A percentile compares a stretch with the other conserved stretches of the same genome.
Conservation (phyloP, 2,888 invertebrate species). For the Rhamphomyia laevipes region DNA sequence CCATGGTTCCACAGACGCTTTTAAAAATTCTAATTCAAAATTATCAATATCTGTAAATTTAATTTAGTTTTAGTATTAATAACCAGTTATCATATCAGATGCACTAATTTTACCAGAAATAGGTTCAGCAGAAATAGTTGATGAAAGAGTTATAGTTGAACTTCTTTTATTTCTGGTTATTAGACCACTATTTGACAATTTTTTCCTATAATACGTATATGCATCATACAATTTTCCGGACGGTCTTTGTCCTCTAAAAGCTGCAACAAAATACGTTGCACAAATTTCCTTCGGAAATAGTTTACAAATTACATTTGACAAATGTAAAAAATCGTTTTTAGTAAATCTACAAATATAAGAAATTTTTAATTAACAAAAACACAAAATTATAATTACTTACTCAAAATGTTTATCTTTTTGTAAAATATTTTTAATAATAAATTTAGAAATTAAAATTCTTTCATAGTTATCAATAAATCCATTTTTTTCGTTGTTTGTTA, state of each 20-base stretch:
- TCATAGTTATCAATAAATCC: neutral
- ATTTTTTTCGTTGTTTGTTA: neutral
- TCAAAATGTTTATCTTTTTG: neutral
- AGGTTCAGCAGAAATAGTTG: neutral
- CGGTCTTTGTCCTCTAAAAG: constrained; percentile 1
- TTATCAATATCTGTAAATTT: neutral
- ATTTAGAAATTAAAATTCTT: constrained; percentile 3
- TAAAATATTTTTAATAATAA: constrained; percentile 1
- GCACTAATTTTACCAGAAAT: neutral
- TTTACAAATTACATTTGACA: neutral
- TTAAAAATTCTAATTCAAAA: neutral
- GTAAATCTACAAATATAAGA: constrained; percentile 1
- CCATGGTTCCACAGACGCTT: neutral
- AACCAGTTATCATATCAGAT: too few species aligned
- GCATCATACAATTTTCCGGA: constrained; percentile 2
- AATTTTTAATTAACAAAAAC: neutral
- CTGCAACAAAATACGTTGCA: constrained; percentile 1
- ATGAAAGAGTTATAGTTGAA: neutral
- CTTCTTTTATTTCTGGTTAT: neutral
- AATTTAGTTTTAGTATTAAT: too few species aligned
- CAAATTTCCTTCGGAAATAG: neutral
- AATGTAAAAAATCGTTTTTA: constrained; percentile 1
- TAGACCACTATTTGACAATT: constrained; percentile 1
- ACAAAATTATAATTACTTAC: neutral
- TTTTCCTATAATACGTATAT: constrained; percentile 2